Evolutionary conservation across 2,797 vertebrate species (phyloP), one percentile per base, ranked within the genome.

Genomic region (Sitta carolinensis): DNA sequence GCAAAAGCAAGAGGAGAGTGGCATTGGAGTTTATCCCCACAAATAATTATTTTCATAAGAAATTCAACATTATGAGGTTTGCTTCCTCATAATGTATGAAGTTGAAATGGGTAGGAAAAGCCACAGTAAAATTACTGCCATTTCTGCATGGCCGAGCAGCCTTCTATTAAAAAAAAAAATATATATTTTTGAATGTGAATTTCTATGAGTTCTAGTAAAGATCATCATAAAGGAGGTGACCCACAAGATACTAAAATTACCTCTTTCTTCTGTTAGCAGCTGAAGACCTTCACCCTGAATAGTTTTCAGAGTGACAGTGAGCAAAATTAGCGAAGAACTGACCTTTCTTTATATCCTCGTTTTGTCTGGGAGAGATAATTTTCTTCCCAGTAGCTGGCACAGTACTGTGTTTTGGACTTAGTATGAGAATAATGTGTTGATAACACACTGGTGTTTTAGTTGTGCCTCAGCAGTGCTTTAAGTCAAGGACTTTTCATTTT

Each of bases 181-280:
- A 36, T 36, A 55, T 84, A 94, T 95, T 97, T 96, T 95, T 95
- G 90, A 93, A 94, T n/a, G 5, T 42, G 54, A 95, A 95, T 90
- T 94, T 93, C 95, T 84, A 82, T 86, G 86, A 90, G 91, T 95
- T 94, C 91, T 89, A 79, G 72, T 62, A 84, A 96, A 90, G 93
- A 96, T 91, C 54, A 54, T 66, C 76, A 72, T 84, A 96, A 94
- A 97, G 63, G 69, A 95, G 40, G 34, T 91, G 96, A 96, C 83
- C 94, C 72, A 70, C 66, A 79, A 69, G 89, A 85, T 50, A 89
- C 50, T 74, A 86, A 95, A 95, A 91, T 68, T 96, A 57, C 40
- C 47, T 87, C 43, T 84, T 86, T 88, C 50, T 94, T 95, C 80
- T 87, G 38, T 94, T 96, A 96, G 74, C 47, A 87, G 66, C 66